Conservation (phyloP, 2,888 invertebrate species). For the Chaitophorus viminalis region DNA sequence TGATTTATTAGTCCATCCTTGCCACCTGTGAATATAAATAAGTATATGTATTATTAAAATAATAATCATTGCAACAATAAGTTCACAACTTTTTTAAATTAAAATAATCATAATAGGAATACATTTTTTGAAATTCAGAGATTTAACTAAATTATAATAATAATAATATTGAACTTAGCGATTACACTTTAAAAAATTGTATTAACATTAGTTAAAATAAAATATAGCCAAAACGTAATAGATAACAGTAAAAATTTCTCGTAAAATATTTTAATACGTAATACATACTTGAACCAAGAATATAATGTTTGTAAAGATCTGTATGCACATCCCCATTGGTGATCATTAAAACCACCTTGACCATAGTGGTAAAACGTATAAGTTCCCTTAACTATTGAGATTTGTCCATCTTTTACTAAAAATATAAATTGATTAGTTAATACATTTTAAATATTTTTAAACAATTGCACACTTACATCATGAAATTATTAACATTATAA, state of each 20-base stretch:
- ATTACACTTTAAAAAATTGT: too few species aligned
- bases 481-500: neutral
- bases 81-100: too few species aligned
- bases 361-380: slow-evolving; percentile 97
- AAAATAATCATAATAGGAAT: too few species aligned
- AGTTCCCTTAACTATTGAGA: slow-evolving; percentile 77
- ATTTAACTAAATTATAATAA: too few species aligned
- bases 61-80: neutral
- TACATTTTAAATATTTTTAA: neutral
- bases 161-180: too few species aligned
- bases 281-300: slow-evolving; percentile 86
- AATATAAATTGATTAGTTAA: slow-evolving; percentile 39
- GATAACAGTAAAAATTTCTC: too few species aligned
- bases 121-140: too few species aligned
- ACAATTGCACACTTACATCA: too few species aligned
- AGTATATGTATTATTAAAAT: neutral
- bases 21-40: slow-evolving; percentile 71
- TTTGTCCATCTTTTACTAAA: slow-evolving; percentile 64
- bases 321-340: slow-evolving; percentile 99
- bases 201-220: too few species aligned
- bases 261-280: neutral
- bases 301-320: slow-evolving; percentile 95
- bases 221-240: too few species aligned
- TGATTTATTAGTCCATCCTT: slow-evolving; percentile 81
- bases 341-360: slow-evolving; percentile 93